phyloP scores from a whole-genome alignment of 2,888 invertebrate species.

The Leptarthrus brevirostris region DNA sequence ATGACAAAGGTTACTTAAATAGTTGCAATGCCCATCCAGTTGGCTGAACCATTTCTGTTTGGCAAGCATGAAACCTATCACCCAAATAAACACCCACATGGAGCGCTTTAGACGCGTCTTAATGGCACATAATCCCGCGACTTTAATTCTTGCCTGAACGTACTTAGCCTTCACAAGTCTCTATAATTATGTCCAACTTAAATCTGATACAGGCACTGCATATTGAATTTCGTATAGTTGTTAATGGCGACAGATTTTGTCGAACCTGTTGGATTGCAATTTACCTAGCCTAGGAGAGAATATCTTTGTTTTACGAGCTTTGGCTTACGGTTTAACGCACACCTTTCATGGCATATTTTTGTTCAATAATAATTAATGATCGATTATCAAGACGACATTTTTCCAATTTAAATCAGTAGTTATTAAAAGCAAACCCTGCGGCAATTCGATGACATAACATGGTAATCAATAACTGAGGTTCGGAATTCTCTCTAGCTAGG shows the following conservation, averaged over 20 bases:
- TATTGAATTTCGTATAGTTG: slow-evolving; percentile 17
- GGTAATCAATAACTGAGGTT: slow-evolving; percentile 26
- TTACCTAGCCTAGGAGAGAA: no score
- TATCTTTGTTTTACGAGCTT: no score
- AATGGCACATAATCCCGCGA: slow-evolving; percentile 20
- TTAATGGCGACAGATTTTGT: slow-evolving; percentile 28
- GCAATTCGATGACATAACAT: slow-evolving; percentile 34
- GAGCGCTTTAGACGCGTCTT: slow-evolving; percentile 5
- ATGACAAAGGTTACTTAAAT: slow-evolving; percentile 33
- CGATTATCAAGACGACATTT: no score
- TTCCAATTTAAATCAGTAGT: neutral
- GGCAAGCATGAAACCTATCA: neutral
- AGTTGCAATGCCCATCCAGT: neutral
- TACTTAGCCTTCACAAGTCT: slow-evolving; percentile 28
- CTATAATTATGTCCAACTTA: slow-evolving; percentile 24
- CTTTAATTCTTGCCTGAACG: slow-evolving; percentile 9
- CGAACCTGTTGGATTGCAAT: no score
- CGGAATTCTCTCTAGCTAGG: neutral
- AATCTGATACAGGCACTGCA: slow-evolving; percentile 30
- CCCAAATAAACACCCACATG: slow-evolving; percentile 22
- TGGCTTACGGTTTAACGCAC: no score
- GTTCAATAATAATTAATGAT: no score
- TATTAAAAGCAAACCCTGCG: slow-evolving; percentile 8
- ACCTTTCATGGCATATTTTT: no score
- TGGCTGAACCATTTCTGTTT: slow-evolving; percentile 2